Percentiles rank a stretch among this genome's conserved stretches.
These are phyloP conservation scores for Podiceps cristatus DNA, from an alignment of 2,113 vertebrate genomes.

Conservation along the genomic window DNA sequence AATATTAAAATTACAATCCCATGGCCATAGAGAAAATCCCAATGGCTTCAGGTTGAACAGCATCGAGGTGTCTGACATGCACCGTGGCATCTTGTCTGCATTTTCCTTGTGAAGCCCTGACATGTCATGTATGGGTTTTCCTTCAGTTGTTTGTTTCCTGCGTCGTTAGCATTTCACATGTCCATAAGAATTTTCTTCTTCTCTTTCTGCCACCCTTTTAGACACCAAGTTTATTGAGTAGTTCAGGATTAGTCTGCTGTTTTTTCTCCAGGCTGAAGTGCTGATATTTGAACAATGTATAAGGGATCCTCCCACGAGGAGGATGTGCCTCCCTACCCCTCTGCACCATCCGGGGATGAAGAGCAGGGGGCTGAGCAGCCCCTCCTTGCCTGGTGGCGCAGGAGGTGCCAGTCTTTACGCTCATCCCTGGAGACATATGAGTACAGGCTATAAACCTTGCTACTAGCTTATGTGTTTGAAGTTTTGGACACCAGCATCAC, in stretches of 20 bases:
- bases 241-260: neutral
- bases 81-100: neutral
- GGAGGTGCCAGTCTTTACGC: neutral
- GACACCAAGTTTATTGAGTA: neutral
- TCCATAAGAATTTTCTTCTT: neutral
- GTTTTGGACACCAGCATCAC: neutral
- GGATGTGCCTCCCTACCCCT: neutral
- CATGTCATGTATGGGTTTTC: neutral
- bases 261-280: neutral
- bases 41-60: neutral
- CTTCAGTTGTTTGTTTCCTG: neutral
- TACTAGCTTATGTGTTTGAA: neutral
- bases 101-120: neutral
- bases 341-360: neutral
- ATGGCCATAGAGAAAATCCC: neutral
- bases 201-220: neutral
- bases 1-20: neutral
- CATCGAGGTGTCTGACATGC: neutral
- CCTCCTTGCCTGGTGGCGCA: rapidly evolving
- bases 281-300: neutral
- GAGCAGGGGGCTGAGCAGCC: neutral
- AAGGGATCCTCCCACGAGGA: neutral
- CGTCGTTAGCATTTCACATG: neutral
- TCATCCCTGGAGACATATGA: neutral
- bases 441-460: neutral